Evolutionary conservation across 2,113 vertebrate genomes (phyloP).

Genomic region (Dolichotis patagonum): DNA sequence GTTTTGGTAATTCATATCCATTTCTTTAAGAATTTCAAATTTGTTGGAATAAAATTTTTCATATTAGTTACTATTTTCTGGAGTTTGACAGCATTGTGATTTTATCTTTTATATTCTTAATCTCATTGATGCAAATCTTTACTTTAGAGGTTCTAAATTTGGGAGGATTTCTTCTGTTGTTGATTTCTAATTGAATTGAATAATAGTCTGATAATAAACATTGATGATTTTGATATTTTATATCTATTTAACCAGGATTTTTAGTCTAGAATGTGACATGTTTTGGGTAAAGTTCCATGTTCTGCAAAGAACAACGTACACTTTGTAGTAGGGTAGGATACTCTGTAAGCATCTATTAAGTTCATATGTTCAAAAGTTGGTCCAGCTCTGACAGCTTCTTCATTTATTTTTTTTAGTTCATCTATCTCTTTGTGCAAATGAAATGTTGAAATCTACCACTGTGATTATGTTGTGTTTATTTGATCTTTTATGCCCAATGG

Average conservation of each 20-base stretch:
- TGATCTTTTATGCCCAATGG: background rate
- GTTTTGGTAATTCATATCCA: background rate
- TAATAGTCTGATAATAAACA: background rate
- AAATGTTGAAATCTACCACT: background rate
- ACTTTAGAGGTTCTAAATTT: background rate
- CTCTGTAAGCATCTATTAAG: background rate
- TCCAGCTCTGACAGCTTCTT: background rate
- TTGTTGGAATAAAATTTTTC: background rate
- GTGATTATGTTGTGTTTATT: background rate
- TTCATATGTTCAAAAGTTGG: background rate
- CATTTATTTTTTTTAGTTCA: background rate
- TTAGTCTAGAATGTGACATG: background rate
- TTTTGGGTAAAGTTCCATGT: background rate
- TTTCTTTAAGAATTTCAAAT: background rate
- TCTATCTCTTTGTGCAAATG: background rate
- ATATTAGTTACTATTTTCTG: background rate
- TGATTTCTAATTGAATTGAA: too few species aligned
- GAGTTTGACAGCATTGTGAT: background rate
- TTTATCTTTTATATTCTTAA: background rate
- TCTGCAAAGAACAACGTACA: background rate
- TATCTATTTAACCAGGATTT: background rate
- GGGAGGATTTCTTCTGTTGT: too few species aligned
- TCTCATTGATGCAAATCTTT: background rate
- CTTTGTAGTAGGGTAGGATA: background rate
- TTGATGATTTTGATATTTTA: background rate